Percentiles rank a stretch among this genome's conserved stretches.
Conservation (phyloP, 2,888 invertebrate species). For the Empis livida region DNA sequence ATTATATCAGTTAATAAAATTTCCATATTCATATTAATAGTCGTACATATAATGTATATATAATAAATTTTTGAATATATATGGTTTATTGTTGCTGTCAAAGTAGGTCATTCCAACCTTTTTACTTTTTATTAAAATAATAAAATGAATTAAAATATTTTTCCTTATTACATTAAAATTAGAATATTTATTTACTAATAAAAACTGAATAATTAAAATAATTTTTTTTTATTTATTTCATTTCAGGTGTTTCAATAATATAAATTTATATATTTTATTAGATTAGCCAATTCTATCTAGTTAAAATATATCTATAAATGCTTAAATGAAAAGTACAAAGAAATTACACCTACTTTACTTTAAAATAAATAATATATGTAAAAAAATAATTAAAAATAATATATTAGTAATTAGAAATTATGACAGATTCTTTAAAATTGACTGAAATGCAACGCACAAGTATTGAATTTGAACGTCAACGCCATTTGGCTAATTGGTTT, state of each 20-base stretch:
- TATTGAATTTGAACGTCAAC: slow-evolving; percentile 36
- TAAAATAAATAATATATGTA: background rate
- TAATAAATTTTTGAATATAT: too few relatives aligned
- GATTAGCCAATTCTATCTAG: too few relatives aligned
- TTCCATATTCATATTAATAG: too few relatives aligned
- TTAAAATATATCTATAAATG: background rate
- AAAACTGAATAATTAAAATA: background rate
- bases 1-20: too few relatives aligned
- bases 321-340: background rate
- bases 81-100: too few relatives aligned
- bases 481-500: slow-evolving; percentile 37
- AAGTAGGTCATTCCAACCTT: too few relatives aligned
- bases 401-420: slow-evolving; percentile 10
- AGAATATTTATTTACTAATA: too few relatives aligned
- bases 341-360: background rate
- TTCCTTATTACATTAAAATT: too few relatives aligned
- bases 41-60: too few relatives aligned
- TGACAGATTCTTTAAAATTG: slow-evolving; percentile 31
- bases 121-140: too few relatives aligned
- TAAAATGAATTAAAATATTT: too few relatives aligned
- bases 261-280: too few relatives aligned
- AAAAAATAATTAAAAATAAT: background rate
- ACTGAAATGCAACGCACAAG: slow-evolving; percentile 36
- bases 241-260: background rate
- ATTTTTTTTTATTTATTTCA: background rate